A percentile compares a stretch with the other conserved stretches of the same genome.
Evolutionary conservation across 2,113 vertebrate genomes (phyloP).

Genomic region (Eurypyga helias): DNA sequence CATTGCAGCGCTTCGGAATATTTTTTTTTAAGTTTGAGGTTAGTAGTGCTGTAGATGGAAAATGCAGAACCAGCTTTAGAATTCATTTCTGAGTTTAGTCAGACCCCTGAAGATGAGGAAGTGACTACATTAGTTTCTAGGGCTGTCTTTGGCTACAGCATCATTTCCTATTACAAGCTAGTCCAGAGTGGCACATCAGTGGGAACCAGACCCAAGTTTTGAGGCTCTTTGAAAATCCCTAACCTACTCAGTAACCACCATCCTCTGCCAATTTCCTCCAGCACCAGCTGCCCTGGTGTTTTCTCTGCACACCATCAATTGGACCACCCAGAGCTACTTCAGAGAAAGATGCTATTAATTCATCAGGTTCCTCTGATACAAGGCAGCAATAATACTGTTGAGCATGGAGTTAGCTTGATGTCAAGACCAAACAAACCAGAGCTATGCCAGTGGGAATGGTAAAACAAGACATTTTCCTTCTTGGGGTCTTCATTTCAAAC

Average conservation of each 20-base stretch:
- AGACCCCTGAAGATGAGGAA: constrained; percentile 24
- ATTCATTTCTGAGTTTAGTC: constrained; percentile 34
- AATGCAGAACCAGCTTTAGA: constrained; percentile 39
- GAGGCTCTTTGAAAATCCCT: not conserved
- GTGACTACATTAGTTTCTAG: not conserved
- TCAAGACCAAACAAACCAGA: not conserved
- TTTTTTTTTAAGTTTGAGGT: not conserved
- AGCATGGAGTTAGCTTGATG: not conserved
- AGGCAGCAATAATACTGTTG: not conserved
- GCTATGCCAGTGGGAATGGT: not conserved
- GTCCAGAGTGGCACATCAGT: not conserved
- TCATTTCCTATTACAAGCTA: constrained; percentile 5
- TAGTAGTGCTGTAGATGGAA: not conserved
- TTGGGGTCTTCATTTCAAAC: not conserved
- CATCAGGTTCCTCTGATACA: fast-evolving
- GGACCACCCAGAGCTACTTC: not conserved
- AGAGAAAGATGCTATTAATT: not conserved
- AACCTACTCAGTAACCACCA: not conserved
- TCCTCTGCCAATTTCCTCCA: not conserved
- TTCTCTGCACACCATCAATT: not conserved
- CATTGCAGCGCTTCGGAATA: not conserved
- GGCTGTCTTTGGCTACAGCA: not conserved
- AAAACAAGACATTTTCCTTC: not conserved
- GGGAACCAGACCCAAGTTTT: not conserved
- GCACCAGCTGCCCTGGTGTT: not conserved